Conservation (phyloP, 2,797 vertebrate genomes). For the Borostomias antarcticus region DNA sequence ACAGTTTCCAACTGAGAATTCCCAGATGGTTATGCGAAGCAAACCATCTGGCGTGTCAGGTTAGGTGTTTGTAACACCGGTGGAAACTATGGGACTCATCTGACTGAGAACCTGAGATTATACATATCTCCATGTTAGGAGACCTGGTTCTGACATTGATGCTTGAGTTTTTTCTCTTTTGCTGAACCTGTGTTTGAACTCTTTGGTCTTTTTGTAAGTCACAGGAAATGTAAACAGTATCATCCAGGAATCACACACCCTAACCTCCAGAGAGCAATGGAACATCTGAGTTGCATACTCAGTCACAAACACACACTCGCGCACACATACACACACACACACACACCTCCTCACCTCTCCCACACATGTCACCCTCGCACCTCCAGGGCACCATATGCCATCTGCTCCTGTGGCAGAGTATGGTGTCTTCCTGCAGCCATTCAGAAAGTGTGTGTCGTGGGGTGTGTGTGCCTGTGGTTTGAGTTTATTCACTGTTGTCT, state of each 20-base stretch:
- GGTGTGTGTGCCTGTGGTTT: neutral
- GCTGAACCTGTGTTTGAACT: neutral
- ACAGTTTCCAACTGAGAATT: too few relatives aligned
- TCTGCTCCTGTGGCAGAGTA: neutral
- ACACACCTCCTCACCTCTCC: neutral
- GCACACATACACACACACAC: slow-evolving; percentile 9
- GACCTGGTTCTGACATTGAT: neutral
- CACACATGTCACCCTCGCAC: neutral
- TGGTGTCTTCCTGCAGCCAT: neutral
- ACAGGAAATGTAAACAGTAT: neutral
- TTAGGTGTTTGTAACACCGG: too few relatives aligned
- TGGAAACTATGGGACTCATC: neutral
- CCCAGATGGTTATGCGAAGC: too few relatives aligned
- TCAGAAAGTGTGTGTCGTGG: neutral
- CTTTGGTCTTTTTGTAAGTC: neutral
- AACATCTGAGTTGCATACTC: neutral
- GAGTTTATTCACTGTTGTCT: neutral
- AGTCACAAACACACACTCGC: neutral
- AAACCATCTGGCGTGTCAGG: too few relatives aligned
- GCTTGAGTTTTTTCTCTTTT: too few relatives aligned
- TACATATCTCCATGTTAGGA: neutral
- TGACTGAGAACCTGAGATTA: neutral
- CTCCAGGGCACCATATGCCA: neutral
- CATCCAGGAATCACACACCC: neutral
- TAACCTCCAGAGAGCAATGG: neutral